These are phyloP conservation scores for Chloropsis hardwickii DNA, from an alignment of 2,113 vertebrate genomes.

Conservation along the genomic window DNA sequence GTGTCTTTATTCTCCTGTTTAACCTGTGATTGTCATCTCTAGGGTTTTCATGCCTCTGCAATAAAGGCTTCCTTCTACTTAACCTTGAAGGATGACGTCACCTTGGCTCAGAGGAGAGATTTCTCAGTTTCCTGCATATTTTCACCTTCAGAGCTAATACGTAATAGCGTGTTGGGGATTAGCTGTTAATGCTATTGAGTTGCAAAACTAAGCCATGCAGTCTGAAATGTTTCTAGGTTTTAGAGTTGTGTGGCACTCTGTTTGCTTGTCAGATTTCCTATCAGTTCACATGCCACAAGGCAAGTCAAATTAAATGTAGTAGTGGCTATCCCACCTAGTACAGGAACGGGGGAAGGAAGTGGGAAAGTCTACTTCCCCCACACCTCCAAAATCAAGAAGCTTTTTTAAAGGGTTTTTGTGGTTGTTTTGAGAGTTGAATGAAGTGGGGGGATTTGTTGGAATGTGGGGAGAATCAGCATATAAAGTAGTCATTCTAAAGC, in stretches of 20 bases:
- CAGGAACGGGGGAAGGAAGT: rapidly evolving
- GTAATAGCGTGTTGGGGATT: background rate
- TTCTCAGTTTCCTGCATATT: constrained; percentile 60
- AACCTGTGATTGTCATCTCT: background rate
- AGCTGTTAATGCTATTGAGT: background rate
- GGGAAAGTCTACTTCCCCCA: background rate
- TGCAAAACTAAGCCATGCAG: background rate
- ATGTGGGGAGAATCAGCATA: background rate
- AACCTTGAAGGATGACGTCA: constrained; percentile 39
- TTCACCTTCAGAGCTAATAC: constrained; percentile 49
- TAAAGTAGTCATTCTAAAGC: background rate
- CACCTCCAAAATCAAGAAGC: background rate
- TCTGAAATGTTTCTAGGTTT: background rate
- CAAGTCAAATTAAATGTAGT: background rate
- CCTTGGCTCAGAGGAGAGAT: background rate
- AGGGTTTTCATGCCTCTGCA: constrained; percentile 35
- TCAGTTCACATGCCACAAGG: background rate
- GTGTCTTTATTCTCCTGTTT: background rate
- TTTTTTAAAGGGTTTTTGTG: background rate
- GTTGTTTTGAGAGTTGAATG: background rate
- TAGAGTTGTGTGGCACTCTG: background rate
- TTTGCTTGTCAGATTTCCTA: background rate
- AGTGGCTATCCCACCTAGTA: background rate
- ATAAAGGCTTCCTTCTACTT: constrained; percentile 43
- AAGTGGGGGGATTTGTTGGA: rapidly evolving